These are phyloP conservation scores for Gasterosteus nipponicus DNA, from an alignment of 2,113 vertebrate genomes.

Conservation along the genomic window DNA sequence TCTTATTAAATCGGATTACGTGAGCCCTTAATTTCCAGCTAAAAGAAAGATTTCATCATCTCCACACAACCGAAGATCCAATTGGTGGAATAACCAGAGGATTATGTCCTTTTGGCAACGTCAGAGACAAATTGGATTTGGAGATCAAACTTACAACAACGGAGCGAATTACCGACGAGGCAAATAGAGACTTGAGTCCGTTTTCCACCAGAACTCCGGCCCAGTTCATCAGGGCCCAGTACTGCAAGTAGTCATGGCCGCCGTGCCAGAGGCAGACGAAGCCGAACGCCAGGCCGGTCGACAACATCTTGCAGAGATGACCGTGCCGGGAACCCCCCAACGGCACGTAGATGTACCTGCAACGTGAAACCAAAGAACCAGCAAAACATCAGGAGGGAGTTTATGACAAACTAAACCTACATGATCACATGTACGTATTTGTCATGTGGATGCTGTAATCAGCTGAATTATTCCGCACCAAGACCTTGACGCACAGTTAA, in stretches of 20 bases:
- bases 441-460: slow-evolving; percentile 1
- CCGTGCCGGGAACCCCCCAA: slow-evolving; percentile 90
- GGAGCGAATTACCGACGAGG: slow-evolving; percentile 73
- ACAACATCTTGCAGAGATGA: slow-evolving; percentile 81
- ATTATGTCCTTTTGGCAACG: not conserved
- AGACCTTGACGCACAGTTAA: not conserved
- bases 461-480: slow-evolving; percentile 42
- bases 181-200: slow-evolving; percentile 79
- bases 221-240: slow-evolving; percentile 95
- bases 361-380: not conserved
- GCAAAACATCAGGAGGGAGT: not conserved
- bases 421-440: no score
- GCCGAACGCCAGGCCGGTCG: slow-evolving; percentile 89
- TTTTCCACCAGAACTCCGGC: slow-evolving; percentile 88
- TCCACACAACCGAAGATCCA: slow-evolving; percentile 20
- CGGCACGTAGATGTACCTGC: slow-evolving; percentile 95
- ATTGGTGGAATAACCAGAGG: not conserved
- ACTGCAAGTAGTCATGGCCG: slow-evolving; percentile 89
- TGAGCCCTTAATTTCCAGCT: slow-evolving; percentile 27
- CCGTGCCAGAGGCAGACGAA: slow-evolving; percentile 97
- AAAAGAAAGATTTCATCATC: slow-evolving; percentile 33
- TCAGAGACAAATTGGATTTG: not conserved
- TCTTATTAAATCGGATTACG: slow-evolving; percentile 39
- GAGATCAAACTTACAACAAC: slow-evolving; percentile 83
- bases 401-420: not conserved